phyloP scores from a whole-genome alignment of 2,797 vertebrate species.

The Pseudotriccus pelzelni region DNA sequence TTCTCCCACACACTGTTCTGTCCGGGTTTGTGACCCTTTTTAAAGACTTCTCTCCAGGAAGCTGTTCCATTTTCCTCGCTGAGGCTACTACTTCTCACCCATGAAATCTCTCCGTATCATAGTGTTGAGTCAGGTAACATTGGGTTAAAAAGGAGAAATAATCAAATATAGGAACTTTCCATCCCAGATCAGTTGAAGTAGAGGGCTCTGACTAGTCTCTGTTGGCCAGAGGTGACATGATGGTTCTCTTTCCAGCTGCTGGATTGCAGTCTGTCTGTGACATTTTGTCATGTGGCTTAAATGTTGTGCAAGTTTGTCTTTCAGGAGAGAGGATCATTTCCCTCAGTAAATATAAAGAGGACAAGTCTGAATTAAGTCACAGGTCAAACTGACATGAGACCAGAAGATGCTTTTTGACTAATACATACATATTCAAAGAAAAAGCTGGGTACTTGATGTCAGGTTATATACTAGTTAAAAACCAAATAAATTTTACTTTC shows the following conservation, averaged over 20 bases:
- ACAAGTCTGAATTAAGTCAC: neutral
- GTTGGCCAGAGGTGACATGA: neutral
- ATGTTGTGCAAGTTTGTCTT: neutral
- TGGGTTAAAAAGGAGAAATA: neutral
- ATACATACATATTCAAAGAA: neutral
- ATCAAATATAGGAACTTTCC: neutral
- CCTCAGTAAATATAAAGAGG: neutral
- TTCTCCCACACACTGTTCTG: neutral
- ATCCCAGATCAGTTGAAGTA: neutral
- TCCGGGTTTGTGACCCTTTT: neutral
- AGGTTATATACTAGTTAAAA: neutral
- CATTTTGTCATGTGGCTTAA: neutral
- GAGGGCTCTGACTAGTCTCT: neutral
- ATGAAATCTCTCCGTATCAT: neutral
- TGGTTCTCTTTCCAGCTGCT: neutral
- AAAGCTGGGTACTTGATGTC: neutral
- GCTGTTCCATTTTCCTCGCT: neutral
- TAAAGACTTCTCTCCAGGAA: neutral
- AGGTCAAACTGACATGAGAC: neutral
- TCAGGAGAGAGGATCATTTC: neutral
- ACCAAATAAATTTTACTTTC: neutral
- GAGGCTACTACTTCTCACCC: neutral
- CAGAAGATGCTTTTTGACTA: neutral
- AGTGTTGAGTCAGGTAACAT: neutral
- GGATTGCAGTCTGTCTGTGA: neutral